A percentile compares a stretch with the other conserved stretches of the same genome.
Conservation (phyloP, 2,113 vertebrate genomes). For the Carollia perspicillata region DNA sequence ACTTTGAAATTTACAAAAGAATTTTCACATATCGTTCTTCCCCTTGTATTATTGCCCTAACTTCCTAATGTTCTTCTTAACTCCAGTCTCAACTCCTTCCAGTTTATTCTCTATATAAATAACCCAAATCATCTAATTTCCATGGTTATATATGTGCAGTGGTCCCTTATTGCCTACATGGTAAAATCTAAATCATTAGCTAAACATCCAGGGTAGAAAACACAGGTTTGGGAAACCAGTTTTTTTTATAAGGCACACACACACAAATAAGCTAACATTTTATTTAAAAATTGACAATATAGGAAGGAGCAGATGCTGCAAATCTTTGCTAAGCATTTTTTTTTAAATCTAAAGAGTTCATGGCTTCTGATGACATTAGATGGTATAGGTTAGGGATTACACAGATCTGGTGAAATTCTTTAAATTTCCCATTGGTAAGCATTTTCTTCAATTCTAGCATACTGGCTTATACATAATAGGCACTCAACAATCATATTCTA, state of each 20-base stretch:
- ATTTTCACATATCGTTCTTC: background rate
- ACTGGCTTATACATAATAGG: background rate
- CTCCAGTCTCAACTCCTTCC: background rate
- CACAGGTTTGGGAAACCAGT: background rate
- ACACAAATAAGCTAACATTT: background rate
- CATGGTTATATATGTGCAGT: background rate
- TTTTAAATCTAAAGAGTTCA: background rate
- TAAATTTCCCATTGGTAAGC: background rate
- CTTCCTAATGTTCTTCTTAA: background rate
- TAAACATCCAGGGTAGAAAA: background rate
- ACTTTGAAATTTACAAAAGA: background rate
- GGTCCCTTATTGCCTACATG: background rate
- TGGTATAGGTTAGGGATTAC: background rate
- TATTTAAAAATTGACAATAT: background rate
- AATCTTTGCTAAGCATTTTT: background rate
- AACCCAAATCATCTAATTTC: background rate
- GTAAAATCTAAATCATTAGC: background rate
- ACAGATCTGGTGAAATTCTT: background rate
- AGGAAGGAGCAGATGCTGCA: background rate
- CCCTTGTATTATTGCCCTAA: background rate
- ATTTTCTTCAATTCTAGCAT: background rate
- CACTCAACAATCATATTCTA: background rate
- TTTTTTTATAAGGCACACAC: background rate
- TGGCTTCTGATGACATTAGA: background rate
- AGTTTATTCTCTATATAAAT: background rate